These are phyloP conservation scores for Pluvialis apricaria DNA, from an alignment of 2,113 vertebrate genomes.

Conservation along the genomic window DNA sequence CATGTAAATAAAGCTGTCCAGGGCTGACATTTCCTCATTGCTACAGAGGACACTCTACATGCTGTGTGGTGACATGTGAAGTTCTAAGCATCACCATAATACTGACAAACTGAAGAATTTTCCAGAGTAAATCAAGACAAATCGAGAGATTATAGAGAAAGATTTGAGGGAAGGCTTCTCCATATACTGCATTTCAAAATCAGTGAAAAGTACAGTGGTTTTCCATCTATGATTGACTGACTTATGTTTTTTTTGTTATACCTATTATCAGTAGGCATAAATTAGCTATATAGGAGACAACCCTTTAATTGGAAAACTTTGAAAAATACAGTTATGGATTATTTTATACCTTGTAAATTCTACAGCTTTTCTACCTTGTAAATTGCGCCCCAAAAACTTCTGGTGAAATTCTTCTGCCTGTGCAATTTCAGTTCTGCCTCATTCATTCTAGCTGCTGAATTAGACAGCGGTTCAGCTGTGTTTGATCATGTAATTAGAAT, in stretches of 20 bases:
- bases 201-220: background rate
- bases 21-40: background rate
- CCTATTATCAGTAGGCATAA: background rate
- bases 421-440: background rate
- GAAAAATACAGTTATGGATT: background rate
- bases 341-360: background rate
- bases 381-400: background rate
- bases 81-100: background rate
- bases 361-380: background rate
- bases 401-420: background rate
- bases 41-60: fast-evolving
- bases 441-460: background rate
- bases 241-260: background rate
- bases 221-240: background rate
- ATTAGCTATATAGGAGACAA: background rate
- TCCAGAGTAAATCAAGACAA: background rate
- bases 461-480: background rate
- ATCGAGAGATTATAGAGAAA: background rate
- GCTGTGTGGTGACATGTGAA: background rate
- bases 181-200: background rate
- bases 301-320: background rate
- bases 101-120: background rate
- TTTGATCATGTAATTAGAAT: background rate
- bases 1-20: background rate
- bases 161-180: background rate